Evolutionary conservation across 2,888 invertebrate genomes (phyloP), one percentile per base, ranked within the genome.

Genomic region (Volucella zonaria): DNA sequence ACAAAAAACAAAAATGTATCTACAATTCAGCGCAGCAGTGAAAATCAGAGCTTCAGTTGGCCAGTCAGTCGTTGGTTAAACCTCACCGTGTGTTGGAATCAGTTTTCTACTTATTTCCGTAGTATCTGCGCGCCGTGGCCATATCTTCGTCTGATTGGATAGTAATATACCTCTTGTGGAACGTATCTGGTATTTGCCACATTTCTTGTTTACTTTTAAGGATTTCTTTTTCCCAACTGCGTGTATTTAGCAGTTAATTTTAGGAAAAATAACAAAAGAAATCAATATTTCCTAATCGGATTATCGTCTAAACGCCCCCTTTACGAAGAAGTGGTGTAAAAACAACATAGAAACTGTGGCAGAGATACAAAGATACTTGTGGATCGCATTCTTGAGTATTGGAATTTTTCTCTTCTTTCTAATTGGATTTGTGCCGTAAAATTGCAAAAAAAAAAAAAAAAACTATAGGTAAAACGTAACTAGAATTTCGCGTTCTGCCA

Each of bases 1-100:
- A 61, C 59, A 31, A 70, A 43, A 52, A 75, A 45, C 45, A 61
- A 67, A 70, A 71, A 77, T 23, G 18, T 78, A 73, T 77, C 61
- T 62, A 67, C 85, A 81, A 85, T 76, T 73, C 73, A 73, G 61
- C 62, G 49, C 61, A 66, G 49, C 61, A 66, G 71, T 61, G 66
- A 71, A 70, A 66, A 31, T 31, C 31, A 31, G 31, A 31, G 4
- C 31, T 62, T 80, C 76, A 77, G 81, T 73, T 64, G 73, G 51
- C 54, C 76, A 73, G 81, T 70, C 85, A 79, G 85, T 83, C 80
- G 79, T 76, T 85, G 73, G 81, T 76, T 77, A 81, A 67, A 68
- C 76, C 47, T 76, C 83, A 73, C 77, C 85, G 85, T 77, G 31
- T 31, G 76, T 81, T 85, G 76, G 71, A 80, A 47, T 42, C 68